Conservation (phyloP, 2,888 invertebrate species). For the Philhelius pedissequus region DNA sequence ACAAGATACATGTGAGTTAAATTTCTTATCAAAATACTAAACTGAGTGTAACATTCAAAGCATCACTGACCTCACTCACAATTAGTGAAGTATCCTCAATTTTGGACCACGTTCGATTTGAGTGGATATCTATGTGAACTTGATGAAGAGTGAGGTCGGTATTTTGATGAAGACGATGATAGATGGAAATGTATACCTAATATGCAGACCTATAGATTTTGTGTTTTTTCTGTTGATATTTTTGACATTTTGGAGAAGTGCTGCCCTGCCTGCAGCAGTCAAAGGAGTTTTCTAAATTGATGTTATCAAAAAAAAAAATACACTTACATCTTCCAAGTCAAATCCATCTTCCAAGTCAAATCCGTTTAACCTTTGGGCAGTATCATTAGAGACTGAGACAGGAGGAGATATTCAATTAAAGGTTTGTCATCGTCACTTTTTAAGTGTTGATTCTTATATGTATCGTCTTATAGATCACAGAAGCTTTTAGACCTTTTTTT, state of each 20-base stretch:
- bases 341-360: not conserved
- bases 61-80: too few species aligned
- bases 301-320: not conserved
- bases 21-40: not conserved
- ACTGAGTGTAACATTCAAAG: not conserved
- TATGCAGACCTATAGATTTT: too few species aligned
- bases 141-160: too few species aligned
- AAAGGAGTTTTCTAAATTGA: not conserved
- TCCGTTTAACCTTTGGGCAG: not conserved
- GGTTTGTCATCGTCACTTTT: not conserved
- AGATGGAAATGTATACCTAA: too few species aligned
- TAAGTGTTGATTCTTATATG: not conserved
- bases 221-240: too few species aligned
- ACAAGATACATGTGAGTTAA: not conserved
- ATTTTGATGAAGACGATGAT: too few species aligned
- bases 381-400: not conserved
- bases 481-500: conserved; percentile 19
- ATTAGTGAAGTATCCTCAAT: too few species aligned
- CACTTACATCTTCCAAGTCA: not conserved
- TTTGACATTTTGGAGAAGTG: too few species aligned
- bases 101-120: too few species aligned
- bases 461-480: not conserved
- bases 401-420: not conserved
- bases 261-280: too few species aligned
- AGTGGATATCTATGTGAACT: too few species aligned